Evolutionary conservation across 1,140 invertebrate genomes (phyloP).

Genomic region (Bombus breviceps): DNA sequence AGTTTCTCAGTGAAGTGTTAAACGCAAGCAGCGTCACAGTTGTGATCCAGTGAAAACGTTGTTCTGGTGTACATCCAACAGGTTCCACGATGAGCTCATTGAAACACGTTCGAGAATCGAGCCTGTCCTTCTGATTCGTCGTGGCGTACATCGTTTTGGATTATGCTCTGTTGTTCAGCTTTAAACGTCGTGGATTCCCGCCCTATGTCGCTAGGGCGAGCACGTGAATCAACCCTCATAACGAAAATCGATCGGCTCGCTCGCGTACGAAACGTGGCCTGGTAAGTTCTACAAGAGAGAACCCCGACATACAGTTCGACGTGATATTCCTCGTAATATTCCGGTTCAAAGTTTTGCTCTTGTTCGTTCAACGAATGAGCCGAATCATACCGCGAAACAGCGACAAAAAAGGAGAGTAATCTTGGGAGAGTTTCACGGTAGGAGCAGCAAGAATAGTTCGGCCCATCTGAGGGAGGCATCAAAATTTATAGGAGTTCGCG

Average conservation of each 20-base stretch:
- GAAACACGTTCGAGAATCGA: not conserved
- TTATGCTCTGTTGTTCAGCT: slow-evolving; percentile 43
- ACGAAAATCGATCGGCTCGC: slow-evolving; percentile 59
- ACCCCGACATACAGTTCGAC: not conserved
- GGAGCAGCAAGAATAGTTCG: slow-evolving; percentile 15
- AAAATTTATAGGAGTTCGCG: slow-evolving; percentile 32
- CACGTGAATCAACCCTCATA: slow-evolving; percentile 64
- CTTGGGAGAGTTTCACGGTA: slow-evolving; percentile 29
- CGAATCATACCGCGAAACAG: slow-evolving; percentile 16
- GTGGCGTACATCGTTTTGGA: slow-evolving; percentile 45
- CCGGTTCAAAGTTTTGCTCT: slow-evolving; percentile 13
- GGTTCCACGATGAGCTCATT: not conserved
- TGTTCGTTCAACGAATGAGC: not conserved
- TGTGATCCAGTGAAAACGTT: slow-evolving; percentile 17
- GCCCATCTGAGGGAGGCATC: slow-evolving; percentile 5
- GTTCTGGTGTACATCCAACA: slow-evolving; percentile 43
- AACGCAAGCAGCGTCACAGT: not conserved
- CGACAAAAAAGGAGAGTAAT: slow-evolving; percentile 62
- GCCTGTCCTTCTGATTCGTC: slow-evolving; percentile 12
- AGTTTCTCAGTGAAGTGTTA: slow-evolving; percentile 32
- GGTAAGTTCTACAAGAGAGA: slow-evolving; percentile 55
- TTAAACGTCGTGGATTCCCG: slow-evolving; percentile 60
- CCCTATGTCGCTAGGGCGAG: slow-evolving; percentile 57
- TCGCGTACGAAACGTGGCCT: slow-evolving; percentile 53
- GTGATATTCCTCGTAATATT: slow-evolving; percentile 31